phyloP scores from a whole-genome alignment of 1,140 invertebrate species.

The Notospermus geniculatus region DNA sequence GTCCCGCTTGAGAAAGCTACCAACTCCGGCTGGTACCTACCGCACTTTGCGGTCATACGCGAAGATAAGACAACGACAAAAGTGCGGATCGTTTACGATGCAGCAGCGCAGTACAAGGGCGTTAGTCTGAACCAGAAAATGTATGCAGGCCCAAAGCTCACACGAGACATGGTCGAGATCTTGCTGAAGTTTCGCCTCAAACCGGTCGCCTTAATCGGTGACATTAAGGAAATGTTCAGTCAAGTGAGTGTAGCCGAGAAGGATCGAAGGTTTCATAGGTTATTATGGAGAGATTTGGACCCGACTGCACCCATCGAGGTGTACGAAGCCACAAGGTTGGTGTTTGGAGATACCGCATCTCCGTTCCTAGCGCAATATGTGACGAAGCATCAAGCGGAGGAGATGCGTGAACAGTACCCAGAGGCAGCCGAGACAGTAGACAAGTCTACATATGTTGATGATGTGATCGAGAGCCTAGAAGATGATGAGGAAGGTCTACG shows the following conservation, averaged over 20 bases:
- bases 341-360: conserved; percentile 19
- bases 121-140: conserved; percentile 22
- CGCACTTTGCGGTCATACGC: conserved; percentile 22
- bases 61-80: conserved; percentile 16
- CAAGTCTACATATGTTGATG: conserved; percentile 2
- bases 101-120: conserved; percentile 14
- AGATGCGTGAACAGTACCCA: not conserved
- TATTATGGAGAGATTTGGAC: conserved; percentile 12
- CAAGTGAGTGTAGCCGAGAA: conserved; percentile 5
- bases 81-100: conserved; percentile 23
- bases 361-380: conserved; percentile 19
- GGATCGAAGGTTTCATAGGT: conserved; percentile 16
- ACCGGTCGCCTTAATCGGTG: conserved; percentile 20
- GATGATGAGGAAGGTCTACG: not conserved
- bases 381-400: conserved; percentile 1
- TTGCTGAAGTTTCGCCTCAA: conserved; percentile 27
- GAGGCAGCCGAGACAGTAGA: not conserved
- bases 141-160: conserved; percentile 45
- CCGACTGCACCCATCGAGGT: not conserved
- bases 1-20: not conserved
- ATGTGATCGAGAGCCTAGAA: not conserved
- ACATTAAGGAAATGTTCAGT: conserved; percentile 26
- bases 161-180: conserved; percentile 33
- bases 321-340: conserved; percentile 20
- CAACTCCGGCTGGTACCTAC: conserved; percentile 16